Evolutionary conservation across 1,140 invertebrate species (phyloP).

Genomic region (Reticulitermes speratus): DNA sequence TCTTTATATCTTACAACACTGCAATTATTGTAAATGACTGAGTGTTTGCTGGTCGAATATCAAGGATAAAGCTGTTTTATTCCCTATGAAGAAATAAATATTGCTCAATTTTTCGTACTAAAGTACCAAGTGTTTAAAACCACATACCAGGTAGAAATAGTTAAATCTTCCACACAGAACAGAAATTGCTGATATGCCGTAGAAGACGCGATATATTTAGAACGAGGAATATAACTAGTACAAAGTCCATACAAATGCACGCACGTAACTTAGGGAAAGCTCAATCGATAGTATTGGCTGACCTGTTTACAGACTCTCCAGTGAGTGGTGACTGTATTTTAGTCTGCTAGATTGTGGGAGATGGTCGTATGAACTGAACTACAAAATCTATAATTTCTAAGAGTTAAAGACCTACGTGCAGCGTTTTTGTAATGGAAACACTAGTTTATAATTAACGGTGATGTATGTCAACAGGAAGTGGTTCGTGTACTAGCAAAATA

Average conservation of each 20-base stretch:
- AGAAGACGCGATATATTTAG: not conserved
- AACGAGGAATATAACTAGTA: not conserved
- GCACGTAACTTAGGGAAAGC: not conserved
- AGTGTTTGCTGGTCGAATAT: too few species aligned
- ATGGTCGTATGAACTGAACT: not conserved
- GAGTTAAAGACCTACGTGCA: not conserved
- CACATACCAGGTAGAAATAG: too few species aligned
- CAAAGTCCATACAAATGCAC: not conserved
- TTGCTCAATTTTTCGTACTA: not conserved
- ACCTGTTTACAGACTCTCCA: not conserved
- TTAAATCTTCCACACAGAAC: too few species aligned
- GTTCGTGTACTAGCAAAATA: not conserved
- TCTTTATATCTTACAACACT: too few species aligned
- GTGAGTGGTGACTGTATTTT: not conserved
- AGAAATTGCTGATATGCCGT: too few species aligned
- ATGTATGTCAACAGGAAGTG: not conserved
- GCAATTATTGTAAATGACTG: too few species aligned
- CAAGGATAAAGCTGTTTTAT: too few species aligned
- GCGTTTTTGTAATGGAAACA: not conserved
- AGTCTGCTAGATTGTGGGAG: not conserved
- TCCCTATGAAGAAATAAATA: not conserved
- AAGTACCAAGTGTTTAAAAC: too few species aligned
- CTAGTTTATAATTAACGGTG: not conserved
- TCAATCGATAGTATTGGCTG: not conserved
- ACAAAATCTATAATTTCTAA: not conserved